A percentile compares a stretch with the other conserved stretches of the same genome.
Evolutionary conservation across 2,113 vertebrate genomes (phyloP).

Genomic region (Pogona vitticeps): DNA sequence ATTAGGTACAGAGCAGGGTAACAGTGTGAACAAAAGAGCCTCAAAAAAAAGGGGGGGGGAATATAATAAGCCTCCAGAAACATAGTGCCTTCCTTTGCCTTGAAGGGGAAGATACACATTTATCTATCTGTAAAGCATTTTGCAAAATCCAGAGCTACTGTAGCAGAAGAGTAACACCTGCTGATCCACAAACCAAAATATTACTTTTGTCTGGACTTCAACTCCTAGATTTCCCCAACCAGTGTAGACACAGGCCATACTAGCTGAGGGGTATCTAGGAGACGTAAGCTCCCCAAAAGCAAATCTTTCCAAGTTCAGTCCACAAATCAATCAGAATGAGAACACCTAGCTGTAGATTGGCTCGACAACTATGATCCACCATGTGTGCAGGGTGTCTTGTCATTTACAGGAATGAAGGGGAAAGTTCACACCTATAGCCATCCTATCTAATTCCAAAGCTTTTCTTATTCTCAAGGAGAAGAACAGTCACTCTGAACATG

Average conservation of each 20-base stretch:
- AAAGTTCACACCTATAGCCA: background rate
- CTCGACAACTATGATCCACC: background rate
- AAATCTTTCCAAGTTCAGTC: background rate
- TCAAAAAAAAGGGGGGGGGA: constrained; percentile 46
- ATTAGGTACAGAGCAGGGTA: background rate
- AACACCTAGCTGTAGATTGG: background rate
- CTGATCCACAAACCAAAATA: background rate
- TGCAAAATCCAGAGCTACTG: constrained; percentile 68
- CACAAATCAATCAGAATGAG: constrained; percentile 1
- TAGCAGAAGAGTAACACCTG: constrained; percentile 34
- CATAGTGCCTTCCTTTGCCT: constrained; percentile 63
- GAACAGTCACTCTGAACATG: too few relatives aligned
- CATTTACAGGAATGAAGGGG: too few relatives aligned
- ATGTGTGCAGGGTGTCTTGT: background rate
- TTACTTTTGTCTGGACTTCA: background rate
- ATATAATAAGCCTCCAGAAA: constrained; percentile 62
- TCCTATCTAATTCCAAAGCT: background rate
- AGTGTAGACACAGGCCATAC: too few relatives aligned
- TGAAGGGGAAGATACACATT: constrained; percentile 56
- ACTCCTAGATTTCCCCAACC: background rate
- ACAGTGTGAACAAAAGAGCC: constrained; percentile 43
- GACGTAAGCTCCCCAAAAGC: background rate
- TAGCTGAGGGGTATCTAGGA: background rate
- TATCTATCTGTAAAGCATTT: constrained; percentile 8
- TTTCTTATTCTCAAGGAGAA: background rate